A percentile compares a stretch with the other conserved stretches of the same genome.
Evolutionary conservation across 2,797 vertebrate species (phyloP).

Genomic region (Anableps anableps): DNA sequence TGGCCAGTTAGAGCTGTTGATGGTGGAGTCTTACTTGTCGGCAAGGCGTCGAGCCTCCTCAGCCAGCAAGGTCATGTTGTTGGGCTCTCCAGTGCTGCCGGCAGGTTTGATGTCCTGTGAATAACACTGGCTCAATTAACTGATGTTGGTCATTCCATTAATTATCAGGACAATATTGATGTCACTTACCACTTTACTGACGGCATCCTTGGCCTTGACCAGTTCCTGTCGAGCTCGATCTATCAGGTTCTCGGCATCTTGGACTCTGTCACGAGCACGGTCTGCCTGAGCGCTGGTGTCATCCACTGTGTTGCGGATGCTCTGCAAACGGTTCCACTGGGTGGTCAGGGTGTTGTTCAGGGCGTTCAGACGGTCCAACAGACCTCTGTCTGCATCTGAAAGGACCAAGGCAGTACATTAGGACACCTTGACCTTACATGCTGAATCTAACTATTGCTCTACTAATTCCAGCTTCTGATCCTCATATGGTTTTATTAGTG

Average conservation of each 20-base stretch:
- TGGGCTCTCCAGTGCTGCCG: constrained; percentile 86
- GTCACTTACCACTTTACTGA: constrained; percentile 89
- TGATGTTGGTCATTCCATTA: rapidly evolving
- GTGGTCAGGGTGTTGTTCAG: constrained; percentile 89
- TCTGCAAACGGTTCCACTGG: constrained; percentile 92
- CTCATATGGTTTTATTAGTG: not conserved
- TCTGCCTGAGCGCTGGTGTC: constrained; percentile 87
- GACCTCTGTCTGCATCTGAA: constrained; percentile 89
- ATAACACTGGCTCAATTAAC: not conserved
- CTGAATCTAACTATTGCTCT: not conserved
- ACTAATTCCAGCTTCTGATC: not conserved
- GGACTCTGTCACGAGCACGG: constrained; percentile 84
- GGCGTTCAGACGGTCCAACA: constrained; percentile 89
- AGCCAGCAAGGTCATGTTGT: constrained; percentile 96
- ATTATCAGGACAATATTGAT: not conserved
- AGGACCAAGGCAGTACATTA: constrained; percentile 1
- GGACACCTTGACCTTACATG: not conserved
- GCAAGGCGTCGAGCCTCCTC: constrained; percentile 93
- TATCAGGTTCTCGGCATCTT: constrained; percentile 86
- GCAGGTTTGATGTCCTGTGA: constrained; percentile 89
- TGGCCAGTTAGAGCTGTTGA: not conserved
- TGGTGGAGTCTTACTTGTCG: constrained; percentile 83
- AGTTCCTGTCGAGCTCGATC: constrained; percentile 88
- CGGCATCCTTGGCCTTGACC: constrained; percentile 88
- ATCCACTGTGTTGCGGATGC: constrained; percentile 87